These are phyloP conservation scores for Vireo griseus DNA, from an alignment of 2,797 vertebrate genomes.

Conservation along the genomic window DNA sequence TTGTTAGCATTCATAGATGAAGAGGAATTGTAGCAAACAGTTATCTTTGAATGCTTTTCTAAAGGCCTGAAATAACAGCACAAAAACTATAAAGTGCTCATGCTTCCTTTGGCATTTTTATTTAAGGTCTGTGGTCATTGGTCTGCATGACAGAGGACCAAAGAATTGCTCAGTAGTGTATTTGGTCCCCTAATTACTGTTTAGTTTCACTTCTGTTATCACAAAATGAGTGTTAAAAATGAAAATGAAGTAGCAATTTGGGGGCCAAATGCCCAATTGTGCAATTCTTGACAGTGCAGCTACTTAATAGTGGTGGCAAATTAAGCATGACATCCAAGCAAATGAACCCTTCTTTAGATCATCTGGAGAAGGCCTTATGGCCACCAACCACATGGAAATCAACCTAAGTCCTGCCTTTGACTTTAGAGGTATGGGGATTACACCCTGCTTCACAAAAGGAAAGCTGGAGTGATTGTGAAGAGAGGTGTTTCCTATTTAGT, in stretches of 20 bases:
- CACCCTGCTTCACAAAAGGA: background rate
- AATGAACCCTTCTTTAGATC: constrained; percentile 10
- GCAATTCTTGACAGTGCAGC: constrained; percentile 3
- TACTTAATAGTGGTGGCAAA: constrained; percentile 27
- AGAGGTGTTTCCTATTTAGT: background rate
- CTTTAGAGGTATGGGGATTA: background rate
- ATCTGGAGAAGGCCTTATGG: background rate
- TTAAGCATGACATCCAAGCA: constrained; percentile 26
- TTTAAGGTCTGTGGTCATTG: background rate
- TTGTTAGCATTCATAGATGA: background rate
- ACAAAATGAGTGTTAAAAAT: constrained; percentile 60
- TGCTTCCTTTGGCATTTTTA: background rate
- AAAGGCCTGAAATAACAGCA: background rate
- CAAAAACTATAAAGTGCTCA: background rate
- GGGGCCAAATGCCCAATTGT: constrained; percentile 15
- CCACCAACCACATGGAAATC: background rate
- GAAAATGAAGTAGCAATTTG: constrained; percentile 49
- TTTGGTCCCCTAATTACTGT: constrained; percentile 46
- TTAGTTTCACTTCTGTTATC: constrained; percentile 60
- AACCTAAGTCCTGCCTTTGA: background rate
- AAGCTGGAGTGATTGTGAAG: background rate
- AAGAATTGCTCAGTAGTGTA: background rate
- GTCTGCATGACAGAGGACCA: background rate
- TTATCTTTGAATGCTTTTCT: background rate
- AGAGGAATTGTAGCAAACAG: background rate